Evolutionary conservation across 2,888 invertebrate genomes (phyloP).

Genomic region (Lathronympha strigana): DNA sequence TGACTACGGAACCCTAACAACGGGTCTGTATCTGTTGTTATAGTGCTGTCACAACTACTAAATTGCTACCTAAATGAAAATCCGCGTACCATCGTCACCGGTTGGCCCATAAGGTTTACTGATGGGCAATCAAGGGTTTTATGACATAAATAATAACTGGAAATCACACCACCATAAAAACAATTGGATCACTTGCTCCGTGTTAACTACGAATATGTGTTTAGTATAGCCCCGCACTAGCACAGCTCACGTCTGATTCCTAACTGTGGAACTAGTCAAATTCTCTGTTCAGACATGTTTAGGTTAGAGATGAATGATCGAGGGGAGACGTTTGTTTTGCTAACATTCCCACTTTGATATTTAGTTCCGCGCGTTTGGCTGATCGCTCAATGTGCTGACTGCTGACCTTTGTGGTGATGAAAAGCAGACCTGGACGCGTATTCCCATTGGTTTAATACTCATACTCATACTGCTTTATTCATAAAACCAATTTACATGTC

Average conservation of each 20-base stretch:
- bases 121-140: too few species aligned
- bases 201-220: neutral
- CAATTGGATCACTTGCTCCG: too few species aligned
- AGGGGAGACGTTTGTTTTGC: slow-evolving; percentile 26
- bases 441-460: neutral
- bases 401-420: slow-evolving; percentile 26
- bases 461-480: too few species aligned
- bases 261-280: slow-evolving; percentile 20
- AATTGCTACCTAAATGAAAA: too few species aligned
- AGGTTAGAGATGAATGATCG: slow-evolving; percentile 33
- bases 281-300: slow-evolving; percentile 26
- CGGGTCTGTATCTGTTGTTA: too few species aligned
- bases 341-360: slow-evolving; percentile 40
- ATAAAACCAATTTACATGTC: too few species aligned
- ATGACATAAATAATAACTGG: slow-evolving; percentile 17
- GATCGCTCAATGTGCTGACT: slow-evolving; percentile 15
- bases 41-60: too few species aligned
- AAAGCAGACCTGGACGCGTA: slow-evolving; percentile 8
- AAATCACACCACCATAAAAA: too few species aligned
- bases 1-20: too few species aligned
- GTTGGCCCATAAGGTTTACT: too few species aligned
- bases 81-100: too few species aligned
- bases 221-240: neutral
- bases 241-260: slow-evolving; percentile 2
- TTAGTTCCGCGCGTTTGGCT: slow-evolving; percentile 34